These are phyloP conservation scores for Tetrao urogallus DNA, from an alignment of 2,113 vertebrate species.

Conservation along the genomic window DNA sequence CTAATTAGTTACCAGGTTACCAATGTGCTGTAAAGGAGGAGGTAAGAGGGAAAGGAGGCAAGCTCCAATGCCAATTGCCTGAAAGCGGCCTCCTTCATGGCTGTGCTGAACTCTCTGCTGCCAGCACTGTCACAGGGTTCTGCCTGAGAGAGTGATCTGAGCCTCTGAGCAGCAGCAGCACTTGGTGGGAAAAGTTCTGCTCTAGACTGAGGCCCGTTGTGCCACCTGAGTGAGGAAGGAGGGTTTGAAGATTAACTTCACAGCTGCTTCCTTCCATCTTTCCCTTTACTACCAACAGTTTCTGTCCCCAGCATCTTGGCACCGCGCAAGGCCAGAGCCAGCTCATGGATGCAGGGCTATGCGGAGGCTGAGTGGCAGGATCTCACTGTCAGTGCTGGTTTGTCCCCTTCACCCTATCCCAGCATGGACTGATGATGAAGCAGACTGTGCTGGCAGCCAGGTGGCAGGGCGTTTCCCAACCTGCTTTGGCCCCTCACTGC, in stretches of 20 bases:
- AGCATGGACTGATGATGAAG: accelerated
- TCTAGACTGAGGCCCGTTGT: neutral
- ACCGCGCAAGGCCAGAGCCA: neutral
- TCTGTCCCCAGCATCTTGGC: accelerated
- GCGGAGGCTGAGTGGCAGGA: neutral
- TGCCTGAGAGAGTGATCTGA: accelerated
- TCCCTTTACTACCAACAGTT: neutral
- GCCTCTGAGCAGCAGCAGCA: neutral
- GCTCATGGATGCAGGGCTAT: neutral
- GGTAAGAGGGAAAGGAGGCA: neutral
- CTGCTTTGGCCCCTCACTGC: neutral
- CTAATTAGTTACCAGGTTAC: neutral
- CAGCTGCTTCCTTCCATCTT: neutral
- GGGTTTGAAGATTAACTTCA: neutral
- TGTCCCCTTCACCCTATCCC: neutral
- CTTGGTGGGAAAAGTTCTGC: neutral
- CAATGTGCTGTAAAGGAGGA: neutral
- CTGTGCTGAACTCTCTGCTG: neutral
- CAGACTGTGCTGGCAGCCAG: neutral
- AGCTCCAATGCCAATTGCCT: neutral
- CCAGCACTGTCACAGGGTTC: neutral
- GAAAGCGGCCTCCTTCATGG: accelerated
- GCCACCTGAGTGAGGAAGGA: neutral
- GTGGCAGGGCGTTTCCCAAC: accelerated
- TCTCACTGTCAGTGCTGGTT: neutral